These are phyloP conservation scores for Monomorium pharaonis DNA, from an alignment of 1,140 invertebrate genomes.

Conservation along the genomic window DNA sequence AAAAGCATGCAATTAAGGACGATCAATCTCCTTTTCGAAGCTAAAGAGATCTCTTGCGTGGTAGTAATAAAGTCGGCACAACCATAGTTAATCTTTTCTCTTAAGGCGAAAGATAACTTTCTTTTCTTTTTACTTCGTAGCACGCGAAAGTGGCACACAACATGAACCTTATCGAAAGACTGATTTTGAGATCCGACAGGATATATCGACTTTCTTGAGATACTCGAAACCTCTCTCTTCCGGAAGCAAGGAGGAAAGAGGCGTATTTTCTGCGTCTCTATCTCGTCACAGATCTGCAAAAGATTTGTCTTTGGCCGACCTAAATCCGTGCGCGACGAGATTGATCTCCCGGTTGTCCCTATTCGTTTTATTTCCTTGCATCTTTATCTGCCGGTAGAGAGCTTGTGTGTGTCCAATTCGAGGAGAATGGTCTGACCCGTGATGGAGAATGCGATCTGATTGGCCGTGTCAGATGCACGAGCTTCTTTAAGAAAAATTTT, in stretches of 20 bases:
- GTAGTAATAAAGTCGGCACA: slow-evolving; percentile 26
- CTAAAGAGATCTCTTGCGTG: neutral
- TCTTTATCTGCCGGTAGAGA: slow-evolving; percentile 30
- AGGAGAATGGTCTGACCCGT: neutral
- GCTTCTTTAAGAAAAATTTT: neutral
- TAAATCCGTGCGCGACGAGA: slow-evolving; percentile 57
- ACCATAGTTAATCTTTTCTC: slow-evolving; percentile 34
- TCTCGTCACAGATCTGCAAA: slow-evolving; percentile 24
- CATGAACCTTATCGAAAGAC: neutral
- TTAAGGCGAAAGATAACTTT: neutral
- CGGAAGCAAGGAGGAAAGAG: neutral
- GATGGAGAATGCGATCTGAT: neutral
- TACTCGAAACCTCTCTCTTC: neutral
- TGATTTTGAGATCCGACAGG: slow-evolving; percentile 1
- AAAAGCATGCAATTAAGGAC: slow-evolving; percentile 25
- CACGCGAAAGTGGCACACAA: neutral
- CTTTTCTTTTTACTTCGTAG: neutral
- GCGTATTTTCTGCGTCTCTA: slow-evolving; percentile 23
- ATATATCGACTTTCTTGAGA: neutral
- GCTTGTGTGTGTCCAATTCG: slow-evolving; percentile 3
- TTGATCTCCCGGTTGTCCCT: neutral
- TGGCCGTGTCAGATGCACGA: neutral
- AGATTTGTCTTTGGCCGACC: slow-evolving; percentile 63
- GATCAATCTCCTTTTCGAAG: slow-evolving; percentile 12
- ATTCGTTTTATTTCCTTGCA: slow-evolving; percentile 37